Conservation (phyloP, 2,888 invertebrate genomes). For the Erebia ligea region DNA sequence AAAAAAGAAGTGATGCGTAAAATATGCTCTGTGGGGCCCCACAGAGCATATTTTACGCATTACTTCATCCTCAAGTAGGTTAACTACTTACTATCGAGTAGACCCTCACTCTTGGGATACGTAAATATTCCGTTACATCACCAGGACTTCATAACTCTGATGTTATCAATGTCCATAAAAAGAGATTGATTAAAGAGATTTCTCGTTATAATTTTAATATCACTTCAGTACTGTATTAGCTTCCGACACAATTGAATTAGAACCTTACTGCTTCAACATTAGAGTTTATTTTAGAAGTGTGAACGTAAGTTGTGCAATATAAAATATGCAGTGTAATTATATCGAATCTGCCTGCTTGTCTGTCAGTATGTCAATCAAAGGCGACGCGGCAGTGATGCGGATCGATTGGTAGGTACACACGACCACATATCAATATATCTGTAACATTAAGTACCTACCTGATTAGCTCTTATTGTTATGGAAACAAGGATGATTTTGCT, state of each 20-base stretch:
- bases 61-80: too few species aligned
- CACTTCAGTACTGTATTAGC: conserved; percentile 20
- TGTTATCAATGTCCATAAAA: conserved; percentile 41
- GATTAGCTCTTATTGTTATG: background rate
- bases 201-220: conserved; percentile 41
- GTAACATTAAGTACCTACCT: background rate
- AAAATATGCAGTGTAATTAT: conserved; percentile 80
- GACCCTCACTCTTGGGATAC: background rate
- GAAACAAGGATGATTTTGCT: background rate
- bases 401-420: conserved; percentile 46
- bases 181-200: conserved; percentile 41
- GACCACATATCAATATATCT: conserved; percentile 1
- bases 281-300: conserved; percentile 17
- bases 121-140: conserved; percentile 8
- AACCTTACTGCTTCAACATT: background rate
- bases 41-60: too few species aligned
- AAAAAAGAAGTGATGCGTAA: too few species aligned
- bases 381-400: conserved; percentile 48
- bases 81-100: background rate
- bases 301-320: conserved; percentile 47
- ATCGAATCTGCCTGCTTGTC: conserved; percentile 74
- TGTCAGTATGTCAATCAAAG: conserved; percentile 72
- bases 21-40: too few species aligned
- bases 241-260: conserved; percentile 1
- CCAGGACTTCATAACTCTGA: conserved; percentile 14